phyloP scores from a whole-genome alignment of 1,140 invertebrate genomes.

The Calephelis virginiensis region DNA sequence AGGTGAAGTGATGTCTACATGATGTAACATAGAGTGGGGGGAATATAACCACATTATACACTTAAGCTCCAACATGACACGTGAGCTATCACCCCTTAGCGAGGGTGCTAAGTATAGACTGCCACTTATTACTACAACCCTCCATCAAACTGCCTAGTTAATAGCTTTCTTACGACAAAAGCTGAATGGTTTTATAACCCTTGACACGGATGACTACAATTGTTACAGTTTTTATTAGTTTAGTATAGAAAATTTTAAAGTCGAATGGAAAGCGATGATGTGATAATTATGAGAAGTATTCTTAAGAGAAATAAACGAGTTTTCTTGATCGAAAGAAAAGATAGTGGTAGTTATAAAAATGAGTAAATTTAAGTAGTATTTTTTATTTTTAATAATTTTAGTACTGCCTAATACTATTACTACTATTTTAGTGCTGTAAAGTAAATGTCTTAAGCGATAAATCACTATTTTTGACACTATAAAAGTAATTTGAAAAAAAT shows the following conservation, averaged over 20 bases:
- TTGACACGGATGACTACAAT: not conserved
- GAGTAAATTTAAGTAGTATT: no score
- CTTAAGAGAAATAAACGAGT: no score
- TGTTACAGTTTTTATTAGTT: not conserved
- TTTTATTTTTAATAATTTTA: no score
- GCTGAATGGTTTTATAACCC: slow-evolving; percentile 9
- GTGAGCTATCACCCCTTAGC: slow-evolving; percentile 8
- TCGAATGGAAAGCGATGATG: no score
- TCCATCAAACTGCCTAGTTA: slow-evolving; percentile 14
- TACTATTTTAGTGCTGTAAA: no score
- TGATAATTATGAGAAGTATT: no score
- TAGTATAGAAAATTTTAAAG: not conserved
- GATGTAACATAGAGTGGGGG: not conserved
- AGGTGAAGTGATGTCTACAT: not conserved
- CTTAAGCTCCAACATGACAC: slow-evolving; percentile 1
- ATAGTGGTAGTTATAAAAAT: no score
- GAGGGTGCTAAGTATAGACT: slow-evolving; percentile 13
- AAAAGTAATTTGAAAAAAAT: no score
- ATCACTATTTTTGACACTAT: no score
- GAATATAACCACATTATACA: slow-evolving; percentile 16
- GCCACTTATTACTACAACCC: slow-evolving; percentile 3
- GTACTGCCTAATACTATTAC: no score
- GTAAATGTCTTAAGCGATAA: no score
- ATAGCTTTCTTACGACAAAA: slow-evolving; percentile 7
- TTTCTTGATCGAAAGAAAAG: no score